Conservation (phyloP, 2,888 invertebrate species). For the Campoplex capitator region DNA sequence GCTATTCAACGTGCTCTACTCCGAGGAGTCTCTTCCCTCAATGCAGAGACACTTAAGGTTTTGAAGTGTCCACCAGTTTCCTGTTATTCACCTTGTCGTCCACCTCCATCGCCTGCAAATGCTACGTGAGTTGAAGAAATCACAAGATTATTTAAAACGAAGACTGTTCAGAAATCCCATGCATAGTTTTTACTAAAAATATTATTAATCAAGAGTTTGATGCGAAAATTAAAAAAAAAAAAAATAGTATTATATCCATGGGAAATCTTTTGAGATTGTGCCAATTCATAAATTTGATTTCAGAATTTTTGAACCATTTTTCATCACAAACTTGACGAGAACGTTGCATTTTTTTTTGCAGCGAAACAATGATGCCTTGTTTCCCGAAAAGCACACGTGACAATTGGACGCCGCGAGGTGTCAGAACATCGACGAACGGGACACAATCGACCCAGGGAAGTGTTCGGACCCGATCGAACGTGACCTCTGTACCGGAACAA, state of each 20-base stretch:
- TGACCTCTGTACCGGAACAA: conserved; percentile 1
- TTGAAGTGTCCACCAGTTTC: conserved; percentile 76
- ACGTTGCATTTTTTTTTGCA: conserved; percentile 21
- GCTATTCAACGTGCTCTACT: conserved; percentile 81
- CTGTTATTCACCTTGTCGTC: conserved; percentile 75
- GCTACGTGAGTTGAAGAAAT: conserved; percentile 48
- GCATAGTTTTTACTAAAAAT: neutral
- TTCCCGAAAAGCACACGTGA: conserved; percentile 42
- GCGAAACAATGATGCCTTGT: conserved; percentile 59
- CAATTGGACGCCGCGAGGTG: conserved; percentile 43
- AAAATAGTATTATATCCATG: no score
- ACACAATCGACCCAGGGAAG: conserved; percentile 14
- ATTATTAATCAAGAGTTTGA: neutral
- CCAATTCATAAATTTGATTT: no score
- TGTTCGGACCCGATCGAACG: conserved; percentile 26
- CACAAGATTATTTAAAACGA: neutral
- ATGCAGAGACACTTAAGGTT: conserved; percentile 81
- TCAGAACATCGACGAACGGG: conserved; percentile 7
- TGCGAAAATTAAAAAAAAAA: neutral
- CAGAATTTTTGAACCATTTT: neutral
- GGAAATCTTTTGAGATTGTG: no score
- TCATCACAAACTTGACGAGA: neutral
- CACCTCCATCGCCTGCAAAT: conserved; percentile 58
- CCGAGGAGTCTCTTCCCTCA: conserved; percentile 81
- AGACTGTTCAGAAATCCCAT: neutral